Evolutionary conservation across 2,113 vertebrate species (phyloP).

Genomic region (Maccullochella peelii): DNA sequence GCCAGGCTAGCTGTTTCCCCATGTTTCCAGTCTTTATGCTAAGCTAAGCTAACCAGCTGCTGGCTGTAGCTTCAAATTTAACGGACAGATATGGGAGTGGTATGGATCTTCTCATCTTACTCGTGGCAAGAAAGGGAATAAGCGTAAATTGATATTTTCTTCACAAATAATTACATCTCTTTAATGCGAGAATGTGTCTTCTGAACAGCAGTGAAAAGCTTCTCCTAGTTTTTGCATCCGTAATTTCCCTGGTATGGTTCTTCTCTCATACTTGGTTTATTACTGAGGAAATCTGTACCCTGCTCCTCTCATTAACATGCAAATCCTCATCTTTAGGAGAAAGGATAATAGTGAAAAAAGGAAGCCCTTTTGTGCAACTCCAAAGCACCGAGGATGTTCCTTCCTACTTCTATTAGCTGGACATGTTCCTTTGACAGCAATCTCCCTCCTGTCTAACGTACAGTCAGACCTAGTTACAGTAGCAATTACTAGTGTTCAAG

Average conservation of each 20-base stretch:
- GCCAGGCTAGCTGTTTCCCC: not conserved
- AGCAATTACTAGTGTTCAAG: constrained; percentile 82
- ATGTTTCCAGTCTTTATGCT: not conserved
- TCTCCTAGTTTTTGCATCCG: constrained; percentile 23
- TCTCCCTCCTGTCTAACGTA: constrained; percentile 78
- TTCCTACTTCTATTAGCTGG: constrained; percentile 70
- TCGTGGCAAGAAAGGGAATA: not conserved
- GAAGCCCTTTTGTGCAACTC: constrained; percentile 62
- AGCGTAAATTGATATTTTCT: not conserved
- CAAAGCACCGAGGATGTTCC: constrained; percentile 80
- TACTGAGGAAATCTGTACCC: constrained; percentile 86
- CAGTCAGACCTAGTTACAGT: constrained; percentile 79
- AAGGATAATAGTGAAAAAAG: constrained; percentile 54
- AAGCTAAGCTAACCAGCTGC: not conserved
- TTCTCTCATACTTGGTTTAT: constrained; percentile 66
- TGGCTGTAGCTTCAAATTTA: not conserved
- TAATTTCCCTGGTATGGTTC: constrained; percentile 62
- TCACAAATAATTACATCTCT: constrained; percentile 10
- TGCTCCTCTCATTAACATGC: constrained; percentile 89
- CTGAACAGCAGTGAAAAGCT: not conserved
- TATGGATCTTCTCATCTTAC: constrained; percentile 14
- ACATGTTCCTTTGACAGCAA: constrained; percentile 79
- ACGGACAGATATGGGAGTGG: not conserved
- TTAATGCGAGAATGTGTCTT: not conserved
- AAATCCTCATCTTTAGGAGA: constrained; percentile 85